Base-by-base conservation (phyloP, 2,113 vertebrate species). In the Paratilapia polleni region DNA sequence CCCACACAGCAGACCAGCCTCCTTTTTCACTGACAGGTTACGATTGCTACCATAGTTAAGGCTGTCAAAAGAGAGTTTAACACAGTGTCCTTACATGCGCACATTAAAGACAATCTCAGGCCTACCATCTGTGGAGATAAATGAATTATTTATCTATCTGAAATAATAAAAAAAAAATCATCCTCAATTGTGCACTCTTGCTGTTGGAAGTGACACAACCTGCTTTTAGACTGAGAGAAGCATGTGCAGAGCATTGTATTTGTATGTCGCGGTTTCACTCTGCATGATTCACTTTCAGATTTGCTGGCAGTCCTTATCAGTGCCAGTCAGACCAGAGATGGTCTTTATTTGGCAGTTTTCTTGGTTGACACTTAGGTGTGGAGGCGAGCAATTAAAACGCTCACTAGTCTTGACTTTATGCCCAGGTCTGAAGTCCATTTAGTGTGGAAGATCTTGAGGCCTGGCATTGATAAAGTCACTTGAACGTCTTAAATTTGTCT, bases 141-240 rank as follows among this genome's bases (percentile, higher is more conserved):
- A 22, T 87, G 26, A 43, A 85, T 88, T 66, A 89, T 88, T 86
- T 70, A 90, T 86, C 26, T 41, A 57, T 22, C 13, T 75, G 24
- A 11, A 64, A 41, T 62, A 59, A 68, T 10, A 2, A 62, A 24
- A 24, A 26, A 52, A 81, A 87, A 85, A 78, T 56, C 74, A 77
- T 70, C 15, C 4, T 7, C 43, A 82, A 4, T 83, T 78, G 59
- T 74, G 43, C 41, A 49, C 34, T 66, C 64, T 57, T 77, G 26
- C 49, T 49, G 20, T 31, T 57, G 19, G 15, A 74, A 77, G 43
- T 83, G 60, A 56, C 41, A 47, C n/a, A 47, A 43, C 1, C 52
- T 76, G n/a, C 13, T 73, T 76, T 54, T 74, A 70, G 36, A 68
- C 26, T 41, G 54, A 11, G 38, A 24, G 6, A n/a, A 14, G 36